Conservation (phyloP, 2,888 invertebrate genomes). For the Baccha elongata region DNA sequence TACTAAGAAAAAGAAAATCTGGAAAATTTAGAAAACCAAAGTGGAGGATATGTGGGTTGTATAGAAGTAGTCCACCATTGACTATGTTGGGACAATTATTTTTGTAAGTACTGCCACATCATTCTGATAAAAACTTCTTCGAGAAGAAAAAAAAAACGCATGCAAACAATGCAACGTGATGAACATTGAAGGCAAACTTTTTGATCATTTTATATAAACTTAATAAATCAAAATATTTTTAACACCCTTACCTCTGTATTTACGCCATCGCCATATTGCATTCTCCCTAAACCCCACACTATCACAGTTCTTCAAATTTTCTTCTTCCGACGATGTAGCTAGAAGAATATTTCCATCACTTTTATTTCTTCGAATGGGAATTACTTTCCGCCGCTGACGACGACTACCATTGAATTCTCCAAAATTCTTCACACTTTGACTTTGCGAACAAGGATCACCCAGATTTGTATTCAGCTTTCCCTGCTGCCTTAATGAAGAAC, state of each 20-base stretch:
- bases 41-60: no score
- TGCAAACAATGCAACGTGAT: no score
- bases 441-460: constrained; percentile 52
- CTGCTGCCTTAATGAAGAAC: constrained; percentile 33
- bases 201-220: no score
- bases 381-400: constrained; percentile 53
- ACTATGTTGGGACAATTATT: no score
- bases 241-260: constrained; percentile 42
- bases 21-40: no score
- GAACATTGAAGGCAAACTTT: no score
- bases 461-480: constrained; percentile 26
- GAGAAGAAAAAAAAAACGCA: no score
- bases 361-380: constrained; percentile 71
- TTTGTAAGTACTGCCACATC: no score
- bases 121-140: no score
- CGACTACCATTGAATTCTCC: constrained; percentile 19
- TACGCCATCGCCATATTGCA: constrained; percentile 45
- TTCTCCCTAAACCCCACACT: constrained; percentile 24
- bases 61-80: no score
- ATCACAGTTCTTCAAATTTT: constrained; percentile 3
- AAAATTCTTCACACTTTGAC: constrained; percentile 65
- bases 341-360: constrained; percentile 75
- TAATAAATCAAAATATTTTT: no score
- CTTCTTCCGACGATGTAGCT: constrained; percentile 55
- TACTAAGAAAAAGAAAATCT: no score